These are phyloP conservation scores for Malurus melanocephalus DNA, from an alignment of 2,113 vertebrate species.

Conservation along the genomic window DNA sequence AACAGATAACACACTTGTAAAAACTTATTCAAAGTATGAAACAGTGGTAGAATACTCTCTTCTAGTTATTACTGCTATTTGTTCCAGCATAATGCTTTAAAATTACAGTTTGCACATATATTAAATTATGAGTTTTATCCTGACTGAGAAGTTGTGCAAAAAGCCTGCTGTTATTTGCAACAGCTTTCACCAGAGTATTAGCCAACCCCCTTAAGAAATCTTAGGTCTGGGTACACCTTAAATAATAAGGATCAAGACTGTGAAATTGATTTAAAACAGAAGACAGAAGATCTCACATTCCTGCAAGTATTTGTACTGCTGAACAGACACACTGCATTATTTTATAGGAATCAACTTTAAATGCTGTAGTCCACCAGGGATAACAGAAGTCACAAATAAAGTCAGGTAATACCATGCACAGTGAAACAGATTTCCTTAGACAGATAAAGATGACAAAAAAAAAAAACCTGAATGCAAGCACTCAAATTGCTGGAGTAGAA, in stretches of 20 bases:
- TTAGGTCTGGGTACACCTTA: not conserved
- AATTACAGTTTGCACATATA: not conserved
- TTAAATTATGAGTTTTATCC: not conserved
- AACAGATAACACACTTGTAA: not conserved
- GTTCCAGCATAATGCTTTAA: not conserved
- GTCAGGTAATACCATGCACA: not conserved
- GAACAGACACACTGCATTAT: not conserved
- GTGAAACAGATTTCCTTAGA: not conserved
- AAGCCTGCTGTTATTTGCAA: not conserved
- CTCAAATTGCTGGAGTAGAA: not conserved
- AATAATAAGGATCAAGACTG: not conserved
- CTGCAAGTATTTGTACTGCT: not conserved
- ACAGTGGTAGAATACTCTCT: not conserved
- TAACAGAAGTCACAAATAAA: not conserved
- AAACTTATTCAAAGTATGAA: not conserved
- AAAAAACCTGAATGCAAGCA: not conserved
- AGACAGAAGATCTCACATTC: not conserved
- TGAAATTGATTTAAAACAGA: slow-evolving; percentile 29
- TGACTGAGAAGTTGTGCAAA: not conserved
- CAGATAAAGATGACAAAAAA: not conserved
- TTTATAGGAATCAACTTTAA: not conserved
- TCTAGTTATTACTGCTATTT: not conserved
- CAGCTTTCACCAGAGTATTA: not conserved
- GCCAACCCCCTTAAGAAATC: not conserved
- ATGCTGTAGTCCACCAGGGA: not conserved